phyloP scores from a whole-genome alignment of 2,888 invertebrate genomes.

The Spisula solida region DNA sequence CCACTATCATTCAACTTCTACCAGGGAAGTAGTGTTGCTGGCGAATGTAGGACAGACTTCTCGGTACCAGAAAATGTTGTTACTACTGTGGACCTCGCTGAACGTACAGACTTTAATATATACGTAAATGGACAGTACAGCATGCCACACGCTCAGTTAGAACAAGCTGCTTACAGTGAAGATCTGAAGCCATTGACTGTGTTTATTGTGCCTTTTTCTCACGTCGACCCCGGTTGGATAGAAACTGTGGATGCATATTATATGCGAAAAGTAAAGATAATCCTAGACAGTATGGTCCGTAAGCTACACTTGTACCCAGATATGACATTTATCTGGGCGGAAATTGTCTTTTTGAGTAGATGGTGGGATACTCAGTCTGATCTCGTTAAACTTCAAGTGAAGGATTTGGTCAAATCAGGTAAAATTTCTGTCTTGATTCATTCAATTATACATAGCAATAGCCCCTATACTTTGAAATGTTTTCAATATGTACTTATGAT shows the following conservation, averaged over 20 bases:
- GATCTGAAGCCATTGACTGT: conserved; percentile 76
- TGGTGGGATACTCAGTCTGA: conserved; percentile 86
- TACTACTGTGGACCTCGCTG: conserved; percentile 76
- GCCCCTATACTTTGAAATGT: too few relatives aligned
- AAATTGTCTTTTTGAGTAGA: conserved; percentile 85
- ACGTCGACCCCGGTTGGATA: conserved; percentile 99
- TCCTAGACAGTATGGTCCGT: conserved; percentile 96
- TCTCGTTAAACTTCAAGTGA: conserved; percentile 79
- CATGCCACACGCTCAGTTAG: conserved; percentile 74
- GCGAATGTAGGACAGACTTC: conserved; percentile 58
- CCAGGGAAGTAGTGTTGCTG: conserved; percentile 15
- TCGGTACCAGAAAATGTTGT: conserved; percentile 47
- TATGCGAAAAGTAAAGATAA: conserved; percentile 92
- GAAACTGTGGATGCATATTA: conserved; percentile 98
- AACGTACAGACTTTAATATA: conserved; percentile 76
- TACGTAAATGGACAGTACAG: conserved; percentile 79
- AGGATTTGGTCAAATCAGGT: conserved; percentile 78
- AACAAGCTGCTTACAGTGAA: conserved; percentile 64
- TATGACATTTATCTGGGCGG: conserved; percentile 87
- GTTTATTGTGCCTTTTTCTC: conserved; percentile 96
- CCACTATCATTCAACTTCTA: conserved; percentile 51
- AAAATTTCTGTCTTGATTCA: too few relatives aligned
- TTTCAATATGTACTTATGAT: too few relatives aligned
- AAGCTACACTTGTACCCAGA: conserved; percentile 95
- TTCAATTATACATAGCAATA: too few relatives aligned